Conservation (phyloP, 2,888 invertebrate genomes). For the Phyllotreta striolata region DNA sequence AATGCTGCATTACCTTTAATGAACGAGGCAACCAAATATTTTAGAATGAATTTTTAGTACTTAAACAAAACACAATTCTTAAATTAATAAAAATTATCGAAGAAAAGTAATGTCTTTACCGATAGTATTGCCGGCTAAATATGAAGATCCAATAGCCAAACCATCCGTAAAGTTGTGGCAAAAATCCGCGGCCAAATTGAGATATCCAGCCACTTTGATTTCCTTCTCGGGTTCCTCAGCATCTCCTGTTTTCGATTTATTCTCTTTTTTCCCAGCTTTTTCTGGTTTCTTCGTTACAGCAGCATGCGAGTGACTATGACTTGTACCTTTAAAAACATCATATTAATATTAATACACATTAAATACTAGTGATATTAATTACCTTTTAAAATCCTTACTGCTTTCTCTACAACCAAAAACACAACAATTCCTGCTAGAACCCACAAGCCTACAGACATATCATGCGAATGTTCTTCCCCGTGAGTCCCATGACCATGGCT, state of each 20-base stretch:
- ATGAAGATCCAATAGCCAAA: constrained; percentile 97
- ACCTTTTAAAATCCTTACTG: constrained; percentile 84
- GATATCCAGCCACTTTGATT: constrained; percentile 88
- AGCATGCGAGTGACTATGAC: constrained; percentile 70
- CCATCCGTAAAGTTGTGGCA: constrained; percentile 99
- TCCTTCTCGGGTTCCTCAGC: constrained; percentile 63
- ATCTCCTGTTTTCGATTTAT: constrained; percentile 12
- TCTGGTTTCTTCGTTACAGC: background rate
- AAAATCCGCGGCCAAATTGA: constrained; percentile 98
- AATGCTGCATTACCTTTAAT: background rate
- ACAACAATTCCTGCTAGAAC: constrained; percentile 92
- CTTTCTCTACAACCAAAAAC: constrained; percentile 93
- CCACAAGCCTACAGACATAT: constrained; percentile 93
- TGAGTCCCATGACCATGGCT: constrained; percentile 62
- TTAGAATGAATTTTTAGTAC: background rate
- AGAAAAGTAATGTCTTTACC: constrained; percentile 60
- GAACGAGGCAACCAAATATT: too few relatives aligned
- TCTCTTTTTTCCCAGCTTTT: constrained; percentile 10
- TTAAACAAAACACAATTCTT: background rate
- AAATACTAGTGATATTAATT: constrained; percentile 56
- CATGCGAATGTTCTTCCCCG: constrained; percentile 71
- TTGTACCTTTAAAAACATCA: constrained; percentile 61
- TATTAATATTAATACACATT: background rate
- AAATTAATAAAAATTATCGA: background rate
- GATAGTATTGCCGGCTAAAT: constrained; percentile 86